Percentiles rank a stretch among this genome's conserved stretches.
Evolutionary conservation across 2,113 vertebrate genomes (phyloP).

Genomic region (Callopanchax toddi): DNA sequence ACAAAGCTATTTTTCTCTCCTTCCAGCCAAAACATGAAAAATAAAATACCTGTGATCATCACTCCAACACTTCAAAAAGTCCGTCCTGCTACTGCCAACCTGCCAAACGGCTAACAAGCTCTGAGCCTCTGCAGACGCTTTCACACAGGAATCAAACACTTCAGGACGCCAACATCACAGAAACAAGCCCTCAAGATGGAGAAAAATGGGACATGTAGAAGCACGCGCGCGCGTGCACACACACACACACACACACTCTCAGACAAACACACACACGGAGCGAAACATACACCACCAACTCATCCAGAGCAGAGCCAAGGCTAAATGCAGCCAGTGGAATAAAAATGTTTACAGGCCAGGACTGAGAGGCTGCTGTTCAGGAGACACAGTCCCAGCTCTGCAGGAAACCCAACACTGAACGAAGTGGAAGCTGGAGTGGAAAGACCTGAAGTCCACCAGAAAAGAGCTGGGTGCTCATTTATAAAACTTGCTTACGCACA

Average conservation of each 20-base stretch:
- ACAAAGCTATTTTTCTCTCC: no score
- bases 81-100: constrained; percentile 24
- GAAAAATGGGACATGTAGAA: constrained; percentile 47
- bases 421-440: constrained; percentile 60
- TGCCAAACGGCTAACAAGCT: constrained; percentile 41
- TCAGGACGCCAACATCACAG: constrained; percentile 23
- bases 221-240: constrained; percentile 56
- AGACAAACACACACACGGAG: constrained; percentile 37
- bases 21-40: no score
- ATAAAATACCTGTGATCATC: no score
- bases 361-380: constrained; percentile 63
- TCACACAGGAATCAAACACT: constrained; percentile 38
- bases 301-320: constrained; percentile 39
- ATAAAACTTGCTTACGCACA: no score
- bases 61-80: no score
- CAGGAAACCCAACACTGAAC: no score
- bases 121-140: constrained; percentile 30
- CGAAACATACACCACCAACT: constrained; percentile 39
- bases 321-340: constrained; percentile 57
- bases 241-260: constrained; percentile 46
- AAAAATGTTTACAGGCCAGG: constrained; percentile 60
- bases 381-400: constrained; percentile 61
- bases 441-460: constrained; percentile 50
- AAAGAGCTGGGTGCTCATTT: no score
- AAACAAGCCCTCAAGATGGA: constrained; percentile 26